Percentiles rank a stretch among this genome's conserved stretches.
Evolutionary conservation across 2,888 invertebrate species (phyloP).

Genomic region (Falcaria lacertinaria): DNA sequence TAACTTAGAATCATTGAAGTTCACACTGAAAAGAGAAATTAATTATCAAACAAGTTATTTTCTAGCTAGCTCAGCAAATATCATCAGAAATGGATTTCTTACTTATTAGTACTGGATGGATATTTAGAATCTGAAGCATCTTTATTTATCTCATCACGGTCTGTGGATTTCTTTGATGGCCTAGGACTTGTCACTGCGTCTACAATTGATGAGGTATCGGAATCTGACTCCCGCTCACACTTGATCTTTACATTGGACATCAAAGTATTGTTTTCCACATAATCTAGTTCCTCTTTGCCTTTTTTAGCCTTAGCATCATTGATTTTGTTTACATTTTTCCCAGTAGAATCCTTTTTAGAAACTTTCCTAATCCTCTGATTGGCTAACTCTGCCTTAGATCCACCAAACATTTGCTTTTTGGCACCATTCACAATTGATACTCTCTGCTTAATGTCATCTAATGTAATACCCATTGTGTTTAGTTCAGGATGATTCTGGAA

Average conservation of each 20-base stretch:
- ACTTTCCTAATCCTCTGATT: conserved; percentile 52
- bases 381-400: conserved; percentile 51
- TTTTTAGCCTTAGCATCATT: conserved; percentile 46
- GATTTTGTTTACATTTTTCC: conserved; percentile 40
- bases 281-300: conserved; percentile 57
- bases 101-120: conserved; percentile 40
- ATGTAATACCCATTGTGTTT: conserved; percentile 86
- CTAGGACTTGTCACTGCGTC: conserved; percentile 68
- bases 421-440: conserved; percentile 71
- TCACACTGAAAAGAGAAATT: conserved; percentile 30
- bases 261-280: conserved; percentile 52
- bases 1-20: conserved; percentile 46
- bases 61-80: too few relatives aligned
- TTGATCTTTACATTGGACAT: conserved; percentile 68
- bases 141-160: conserved; percentile 57
- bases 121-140: conserved; percentile 54
- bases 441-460: conserved; percentile 82
- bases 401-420: conserved; percentile 70
- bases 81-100: not conserved
- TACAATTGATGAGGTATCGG: conserved; percentile 71
- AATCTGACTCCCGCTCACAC: conserved; percentile 64
- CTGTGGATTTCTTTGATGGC: conserved; percentile 54
- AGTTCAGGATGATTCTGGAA: conserved; percentile 86
- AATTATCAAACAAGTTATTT: not conserved
- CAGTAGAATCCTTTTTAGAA: conserved; percentile 50